A percentile compares a stretch with the other conserved stretches of the same genome.
phyloP scores from a whole-genome alignment of 2,888 invertebrate genomes.

The Agriopis aurantiaria region DNA sequence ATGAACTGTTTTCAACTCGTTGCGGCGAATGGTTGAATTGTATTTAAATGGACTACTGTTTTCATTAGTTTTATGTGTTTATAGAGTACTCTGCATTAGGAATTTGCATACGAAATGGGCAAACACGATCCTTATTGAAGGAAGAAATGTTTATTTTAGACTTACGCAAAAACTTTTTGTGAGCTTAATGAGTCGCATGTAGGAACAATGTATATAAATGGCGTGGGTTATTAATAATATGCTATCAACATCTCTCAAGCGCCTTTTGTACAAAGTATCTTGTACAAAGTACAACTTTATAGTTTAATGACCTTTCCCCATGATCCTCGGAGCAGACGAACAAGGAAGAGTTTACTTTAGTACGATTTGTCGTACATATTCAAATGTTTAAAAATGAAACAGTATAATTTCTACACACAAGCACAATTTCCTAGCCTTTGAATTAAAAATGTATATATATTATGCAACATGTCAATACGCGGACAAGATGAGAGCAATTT shows the following conservation, averaged over 20 bases:
- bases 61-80: slow-evolving; percentile 40
- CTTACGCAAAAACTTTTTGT: not conserved
- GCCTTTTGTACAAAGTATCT: not conserved
- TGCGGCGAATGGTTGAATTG: slow-evolving; percentile 34
- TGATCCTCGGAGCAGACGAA: too few species aligned
- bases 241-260: not conserved
- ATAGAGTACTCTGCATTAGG: slow-evolving; percentile 28
- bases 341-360: too few species aligned
- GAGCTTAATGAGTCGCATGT: not conserved
- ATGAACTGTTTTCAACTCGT: slow-evolving; percentile 43
- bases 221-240: not conserved
- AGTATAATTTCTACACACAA: too few species aligned
- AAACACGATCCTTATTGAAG: slow-evolving; percentile 19
- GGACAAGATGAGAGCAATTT: slow-evolving; percentile 62
- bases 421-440: not conserved
- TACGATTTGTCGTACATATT: too few species aligned
- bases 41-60: slow-evolving; percentile 36
- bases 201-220: not conserved
- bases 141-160: slow-evolving; percentile 15
- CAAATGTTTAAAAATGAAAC: too few species aligned
- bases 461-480: slow-evolving; percentile 37
- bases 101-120: slow-evolving; percentile 31
- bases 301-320: too few species aligned
- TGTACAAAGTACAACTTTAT: too few species aligned
- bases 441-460: slow-evolving; percentile 19